Percentiles rank a stretch among this genome's conserved stretches.
phyloP scores from a whole-genome alignment of 2,888 invertebrate species.

The Amphipoea oculea region DNA sequence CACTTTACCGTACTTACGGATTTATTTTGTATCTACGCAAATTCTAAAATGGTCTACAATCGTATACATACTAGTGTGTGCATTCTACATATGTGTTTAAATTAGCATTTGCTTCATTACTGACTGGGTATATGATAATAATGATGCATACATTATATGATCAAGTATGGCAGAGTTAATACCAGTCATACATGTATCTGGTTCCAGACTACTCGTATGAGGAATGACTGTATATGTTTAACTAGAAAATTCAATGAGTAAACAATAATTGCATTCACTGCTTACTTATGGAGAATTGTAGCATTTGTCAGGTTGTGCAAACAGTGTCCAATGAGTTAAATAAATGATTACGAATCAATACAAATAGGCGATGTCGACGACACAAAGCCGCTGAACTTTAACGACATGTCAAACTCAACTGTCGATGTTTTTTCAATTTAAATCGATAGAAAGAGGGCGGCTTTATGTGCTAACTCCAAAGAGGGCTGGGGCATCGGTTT shows the following conservation, averaged over 20 bases:
- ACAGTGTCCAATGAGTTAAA: constrained; percentile 70
- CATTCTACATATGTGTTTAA: constrained; percentile 18
- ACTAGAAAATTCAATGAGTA: constrained; percentile 43
- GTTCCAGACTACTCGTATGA: constrained; percentile 28
- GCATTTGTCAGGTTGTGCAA: constrained; percentile 63
- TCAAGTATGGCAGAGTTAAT: constrained; percentile 57
- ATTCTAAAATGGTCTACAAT: background rate
- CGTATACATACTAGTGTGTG: background rate
- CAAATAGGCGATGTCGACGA: constrained; percentile 74
- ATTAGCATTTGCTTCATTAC: constrained; percentile 51
- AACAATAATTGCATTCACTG: constrained; percentile 49
- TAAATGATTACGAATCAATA: constrained; percentile 77
- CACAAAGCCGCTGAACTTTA: constrained; percentile 70
- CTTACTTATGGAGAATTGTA: constrained; percentile 49
- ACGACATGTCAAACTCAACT: constrained; percentile 72
- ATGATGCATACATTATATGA: constrained; percentile 46
- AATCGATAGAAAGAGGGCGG: constrained; percentile 79
- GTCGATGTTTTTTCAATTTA: constrained; percentile 87
- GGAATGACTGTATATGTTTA: constrained; percentile 21
- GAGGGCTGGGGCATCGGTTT: constrained; percentile 67
- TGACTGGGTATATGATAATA: constrained; percentile 34
- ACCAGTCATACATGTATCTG: constrained; percentile 41
- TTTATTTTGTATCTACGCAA: constrained; percentile 20
- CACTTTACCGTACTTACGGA: constrained; percentile 49
- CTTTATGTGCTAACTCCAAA: constrained; percentile 68